Percentiles rank a stretch among this genome's conserved stretches.
Conservation (phyloP, 2,888 invertebrate genomes). For the Palloptera scutellata region DNA sequence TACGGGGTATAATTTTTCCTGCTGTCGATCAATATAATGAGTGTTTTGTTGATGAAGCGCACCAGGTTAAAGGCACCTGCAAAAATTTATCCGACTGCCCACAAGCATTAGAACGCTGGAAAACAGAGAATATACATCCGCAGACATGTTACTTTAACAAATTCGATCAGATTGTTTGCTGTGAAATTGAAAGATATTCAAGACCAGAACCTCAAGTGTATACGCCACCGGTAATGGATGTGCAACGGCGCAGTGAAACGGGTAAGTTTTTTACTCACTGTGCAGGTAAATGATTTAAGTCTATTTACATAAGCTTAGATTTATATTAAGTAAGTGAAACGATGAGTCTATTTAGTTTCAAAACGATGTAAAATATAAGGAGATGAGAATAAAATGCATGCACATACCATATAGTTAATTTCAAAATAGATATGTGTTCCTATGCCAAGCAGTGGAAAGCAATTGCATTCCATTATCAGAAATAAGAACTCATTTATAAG, state of each 20-base stretch:
- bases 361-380: no score
- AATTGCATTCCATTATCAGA: no score
- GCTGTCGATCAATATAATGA: constrained; percentile 45
- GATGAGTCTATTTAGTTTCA: no score
- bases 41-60: constrained; percentile 45
- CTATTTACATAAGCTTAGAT: no score
- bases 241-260: constrained; percentile 41
- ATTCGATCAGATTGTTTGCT: constrained; percentile 54
- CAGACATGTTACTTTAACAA: constrained; percentile 56
- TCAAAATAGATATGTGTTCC: no score
- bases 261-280: constrained; percentile 38
- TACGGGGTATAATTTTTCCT: constrained; percentile 48
- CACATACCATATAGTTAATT: no score
- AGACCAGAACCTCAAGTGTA: constrained; percentile 9
- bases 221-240: constrained; percentile 17
- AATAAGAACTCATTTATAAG: no score
- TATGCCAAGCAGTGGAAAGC: no score
- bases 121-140: constrained; percentile 41
- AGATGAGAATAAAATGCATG: no score
- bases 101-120: constrained; percentile 46
- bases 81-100: constrained; percentile 48
- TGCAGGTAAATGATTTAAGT: neutral
- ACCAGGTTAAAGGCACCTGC: constrained; percentile 42
- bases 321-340: no score
- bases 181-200: constrained; percentile 32